Evolutionary conservation across 2,888 invertebrate genomes (phyloP).

Genomic region (Drosophila seclusa): DNA sequence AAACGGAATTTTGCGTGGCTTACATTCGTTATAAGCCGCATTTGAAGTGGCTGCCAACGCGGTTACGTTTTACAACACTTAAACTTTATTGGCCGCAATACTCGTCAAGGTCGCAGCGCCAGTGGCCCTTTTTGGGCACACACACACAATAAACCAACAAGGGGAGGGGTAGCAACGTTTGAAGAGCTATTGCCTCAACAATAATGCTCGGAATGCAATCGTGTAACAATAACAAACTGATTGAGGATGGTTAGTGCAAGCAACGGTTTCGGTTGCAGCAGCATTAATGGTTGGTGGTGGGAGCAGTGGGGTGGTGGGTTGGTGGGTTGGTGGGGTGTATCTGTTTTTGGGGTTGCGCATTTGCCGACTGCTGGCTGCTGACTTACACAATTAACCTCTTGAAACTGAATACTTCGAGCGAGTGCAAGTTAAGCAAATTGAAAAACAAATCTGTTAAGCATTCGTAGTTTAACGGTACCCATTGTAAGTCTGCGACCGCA

Average conservation of each 20-base stretch:
- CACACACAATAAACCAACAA: not conserved
- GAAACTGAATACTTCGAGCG: not conserved
- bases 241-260: conserved; percentile 28
- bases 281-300: not conserved
- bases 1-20: conserved; percentile 65
- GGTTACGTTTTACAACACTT: conserved; percentile 47
- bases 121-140: conserved; percentile 31
- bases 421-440: not conserved
- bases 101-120: conserved; percentile 63
- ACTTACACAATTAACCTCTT: conserved; percentile 6
- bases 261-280: conserved; percentile 15
- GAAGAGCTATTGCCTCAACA: conserved; percentile 34
- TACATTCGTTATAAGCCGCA: conserved; percentile 52
- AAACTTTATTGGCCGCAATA: conserved; percentile 57
- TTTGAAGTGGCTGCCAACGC: conserved; percentile 27
- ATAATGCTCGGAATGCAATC: conserved; percentile 32
- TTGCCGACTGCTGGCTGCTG: not conserved
- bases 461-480: not conserved
- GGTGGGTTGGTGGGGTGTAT: not conserved
- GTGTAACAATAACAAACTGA: conserved; percentile 27
- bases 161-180: not conserved
- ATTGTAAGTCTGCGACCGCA: not conserved
- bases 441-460: not conserved
- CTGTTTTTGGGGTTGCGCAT: not conserved
- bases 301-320: not conserved